Conservation (phyloP, 2,888 invertebrate species). For the Oscheius sp. region DNA sequence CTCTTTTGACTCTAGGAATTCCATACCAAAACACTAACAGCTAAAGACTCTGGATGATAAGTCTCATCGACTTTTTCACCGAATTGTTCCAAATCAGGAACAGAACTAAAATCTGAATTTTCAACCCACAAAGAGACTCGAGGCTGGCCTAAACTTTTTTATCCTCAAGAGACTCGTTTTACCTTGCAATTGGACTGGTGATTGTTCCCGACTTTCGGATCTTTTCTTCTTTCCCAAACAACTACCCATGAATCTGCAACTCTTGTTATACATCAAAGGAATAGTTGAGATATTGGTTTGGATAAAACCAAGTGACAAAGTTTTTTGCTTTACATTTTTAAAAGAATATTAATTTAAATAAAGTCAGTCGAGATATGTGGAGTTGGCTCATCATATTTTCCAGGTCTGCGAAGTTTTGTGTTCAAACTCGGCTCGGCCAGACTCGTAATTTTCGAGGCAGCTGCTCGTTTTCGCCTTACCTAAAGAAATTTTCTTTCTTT, state of each 20-base stretch:
- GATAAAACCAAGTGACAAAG: background rate
- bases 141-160: background rate
- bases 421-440: slow-evolving; percentile 38
- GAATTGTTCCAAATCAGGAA: slow-evolving; percentile 9
- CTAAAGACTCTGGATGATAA: too few species aligned
- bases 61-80: too few species aligned
- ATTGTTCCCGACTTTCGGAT: background rate
- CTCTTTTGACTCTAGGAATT: too few species aligned
- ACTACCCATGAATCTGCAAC: background rate
- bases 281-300: background rate
- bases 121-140: background rate
- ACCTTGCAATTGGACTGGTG: background rate
- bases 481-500: slow-evolving; percentile 23
- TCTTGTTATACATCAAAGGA: background rate
- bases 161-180: too few species aligned
- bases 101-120: background rate
- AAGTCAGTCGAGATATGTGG: slow-evolving; percentile 31
- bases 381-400: slow-evolving; percentile 45
- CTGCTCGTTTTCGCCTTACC: slow-evolving; percentile 42
- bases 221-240: background rate
- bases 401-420: slow-evolving; percentile 41
- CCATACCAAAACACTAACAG: background rate
- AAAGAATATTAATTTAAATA: background rate
- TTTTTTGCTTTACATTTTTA: background rate
- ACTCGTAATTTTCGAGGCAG: slow-evolving; percentile 37